phyloP scores from a whole-genome alignment of 2,797 vertebrate species.

The Halcyon badia region DNA sequence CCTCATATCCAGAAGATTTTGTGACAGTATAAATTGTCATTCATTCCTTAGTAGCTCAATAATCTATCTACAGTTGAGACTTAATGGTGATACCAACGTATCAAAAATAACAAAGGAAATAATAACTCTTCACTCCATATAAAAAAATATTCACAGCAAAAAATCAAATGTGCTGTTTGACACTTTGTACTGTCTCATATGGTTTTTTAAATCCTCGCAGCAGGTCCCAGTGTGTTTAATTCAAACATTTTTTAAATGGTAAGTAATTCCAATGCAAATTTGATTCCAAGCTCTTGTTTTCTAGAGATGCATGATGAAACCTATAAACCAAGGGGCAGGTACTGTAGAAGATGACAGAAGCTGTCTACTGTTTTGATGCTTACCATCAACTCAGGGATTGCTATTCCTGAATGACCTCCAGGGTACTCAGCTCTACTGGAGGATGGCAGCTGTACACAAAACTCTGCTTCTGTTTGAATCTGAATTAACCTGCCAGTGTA shows the following conservation, averaged over 20 bases:
- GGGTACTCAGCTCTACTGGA: neutral
- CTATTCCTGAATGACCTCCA: neutral
- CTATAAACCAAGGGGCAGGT: neutral
- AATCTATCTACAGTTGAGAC: neutral
- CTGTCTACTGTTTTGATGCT: neutral
- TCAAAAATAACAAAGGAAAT: neutral
- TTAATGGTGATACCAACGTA: neutral
- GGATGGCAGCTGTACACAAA: neutral
- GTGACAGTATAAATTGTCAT: neutral
- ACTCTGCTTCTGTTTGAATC: neutral
- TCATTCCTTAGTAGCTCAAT: neutral
- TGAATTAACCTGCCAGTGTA: accelerated
- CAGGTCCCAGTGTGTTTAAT: neutral
- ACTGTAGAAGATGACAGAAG: neutral
- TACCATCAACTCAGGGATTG: neutral
- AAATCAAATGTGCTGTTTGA: neutral
- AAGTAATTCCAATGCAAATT: neutral
- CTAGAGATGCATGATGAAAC: neutral
- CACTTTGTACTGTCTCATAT: neutral
- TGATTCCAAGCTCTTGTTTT: neutral
- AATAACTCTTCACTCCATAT: neutral
- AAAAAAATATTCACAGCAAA: neutral
- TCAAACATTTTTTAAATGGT: neutral
- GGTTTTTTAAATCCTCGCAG: neutral
- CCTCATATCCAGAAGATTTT: neutral